These are phyloP conservation scores for Amblyjoppa fuscipennis DNA, from an alignment of 2,888 invertebrate species.

Conservation along the genomic window DNA sequence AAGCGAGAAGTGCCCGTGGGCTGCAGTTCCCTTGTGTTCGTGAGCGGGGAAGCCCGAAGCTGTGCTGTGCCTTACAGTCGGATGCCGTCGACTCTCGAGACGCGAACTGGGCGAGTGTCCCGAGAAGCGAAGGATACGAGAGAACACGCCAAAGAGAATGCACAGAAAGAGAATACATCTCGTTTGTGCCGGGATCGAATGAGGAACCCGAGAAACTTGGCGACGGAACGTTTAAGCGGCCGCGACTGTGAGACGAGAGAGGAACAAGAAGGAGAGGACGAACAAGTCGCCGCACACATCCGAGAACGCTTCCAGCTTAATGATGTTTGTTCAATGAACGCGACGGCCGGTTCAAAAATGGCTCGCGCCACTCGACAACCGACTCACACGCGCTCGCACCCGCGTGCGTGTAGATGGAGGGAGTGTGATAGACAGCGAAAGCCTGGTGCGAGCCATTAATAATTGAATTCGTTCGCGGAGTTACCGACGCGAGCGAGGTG, in stretches of 20 bases:
- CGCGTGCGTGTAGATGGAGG: conserved; percentile 28
- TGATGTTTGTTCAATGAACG: conserved; percentile 75
- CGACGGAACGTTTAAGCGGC: conserved; percentile 67
- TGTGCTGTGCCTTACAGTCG: neutral
- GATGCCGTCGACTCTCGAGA: conserved; percentile 57
- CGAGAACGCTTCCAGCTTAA: conserved; percentile 71
- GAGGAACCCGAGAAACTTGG: conserved; percentile 67
- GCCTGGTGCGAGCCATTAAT: conserved; percentile 65
- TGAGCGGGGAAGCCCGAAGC: conserved; percentile 35
- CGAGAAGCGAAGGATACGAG: conserved; percentile 53
- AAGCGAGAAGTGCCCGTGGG: conserved; percentile 70
- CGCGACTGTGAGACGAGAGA: conserved; percentile 54
- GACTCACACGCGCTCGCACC: conserved; percentile 10
- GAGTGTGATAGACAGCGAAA: conserved; percentile 13
- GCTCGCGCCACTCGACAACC: conserved; percentile 37
- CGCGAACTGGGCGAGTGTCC: conserved; percentile 45
- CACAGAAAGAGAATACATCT: conserved; percentile 52
- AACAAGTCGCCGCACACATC: conserved; percentile 64
- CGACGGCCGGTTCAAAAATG: conserved; percentile 63
- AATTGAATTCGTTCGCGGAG: conserved; percentile 65
- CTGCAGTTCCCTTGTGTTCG: conserved; percentile 59
- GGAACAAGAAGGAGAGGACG: conserved; percentile 33
- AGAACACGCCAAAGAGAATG: conserved; percentile 53
- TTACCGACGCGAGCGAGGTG: conserved; percentile 40
- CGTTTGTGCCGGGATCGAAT: conserved; percentile 35